Evolutionary conservation across 2,888 invertebrate species (phyloP).

Genomic region (Dryadula phaetusa): DNA sequence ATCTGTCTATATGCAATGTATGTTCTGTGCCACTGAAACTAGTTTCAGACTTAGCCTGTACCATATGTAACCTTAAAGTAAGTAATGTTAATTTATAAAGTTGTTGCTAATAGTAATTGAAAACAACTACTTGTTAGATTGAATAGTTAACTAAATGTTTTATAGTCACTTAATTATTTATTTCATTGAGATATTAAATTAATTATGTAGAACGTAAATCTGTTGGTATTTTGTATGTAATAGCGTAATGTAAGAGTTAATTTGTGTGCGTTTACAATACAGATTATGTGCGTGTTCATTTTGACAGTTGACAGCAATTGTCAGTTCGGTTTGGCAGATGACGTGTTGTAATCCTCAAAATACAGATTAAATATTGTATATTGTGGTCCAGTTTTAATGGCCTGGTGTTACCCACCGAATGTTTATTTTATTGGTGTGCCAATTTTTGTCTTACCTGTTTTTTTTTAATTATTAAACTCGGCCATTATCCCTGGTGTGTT

Average conservation of each 20-base stretch:
- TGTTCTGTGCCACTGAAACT: slow-evolving; percentile 30
- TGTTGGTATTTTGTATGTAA: slow-evolving; percentile 66
- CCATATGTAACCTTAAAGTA: slow-evolving; percentile 35
- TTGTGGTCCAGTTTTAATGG: slow-evolving; percentile 50
- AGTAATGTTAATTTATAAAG: slow-evolving; percentile 42
- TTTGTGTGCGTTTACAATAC: slow-evolving; percentile 60
- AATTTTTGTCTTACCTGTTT: slow-evolving; percentile 48
- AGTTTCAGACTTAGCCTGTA: slow-evolving; percentile 32
- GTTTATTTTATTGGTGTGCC: slow-evolving; percentile 56
- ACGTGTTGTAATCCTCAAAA: not conserved
- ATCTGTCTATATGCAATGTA: slow-evolving; percentile 18
- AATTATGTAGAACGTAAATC: slow-evolving; percentile 64
- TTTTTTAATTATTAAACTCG: slow-evolving; percentile 28
- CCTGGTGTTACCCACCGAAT: slow-evolving; percentile 67
- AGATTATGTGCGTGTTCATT: slow-evolving; percentile 20
- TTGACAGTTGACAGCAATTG: not conserved
- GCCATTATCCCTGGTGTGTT: slow-evolving; percentile 50
- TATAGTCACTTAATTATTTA: slow-evolving; percentile 73
- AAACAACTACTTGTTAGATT: slow-evolving; percentile 53
- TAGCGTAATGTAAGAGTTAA: slow-evolving; percentile 67
- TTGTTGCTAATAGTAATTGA: slow-evolving; percentile 45
- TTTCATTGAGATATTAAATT: slow-evolving; percentile 61
- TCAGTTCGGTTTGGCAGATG: slow-evolving; percentile 4
- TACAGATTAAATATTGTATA: slow-evolving; percentile 17
- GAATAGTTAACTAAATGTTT: slow-evolving; percentile 58